Evolutionary conservation across 2,797 vertebrate species (phyloP).

Genomic region (Melanotaenia maccullochi): DNA sequence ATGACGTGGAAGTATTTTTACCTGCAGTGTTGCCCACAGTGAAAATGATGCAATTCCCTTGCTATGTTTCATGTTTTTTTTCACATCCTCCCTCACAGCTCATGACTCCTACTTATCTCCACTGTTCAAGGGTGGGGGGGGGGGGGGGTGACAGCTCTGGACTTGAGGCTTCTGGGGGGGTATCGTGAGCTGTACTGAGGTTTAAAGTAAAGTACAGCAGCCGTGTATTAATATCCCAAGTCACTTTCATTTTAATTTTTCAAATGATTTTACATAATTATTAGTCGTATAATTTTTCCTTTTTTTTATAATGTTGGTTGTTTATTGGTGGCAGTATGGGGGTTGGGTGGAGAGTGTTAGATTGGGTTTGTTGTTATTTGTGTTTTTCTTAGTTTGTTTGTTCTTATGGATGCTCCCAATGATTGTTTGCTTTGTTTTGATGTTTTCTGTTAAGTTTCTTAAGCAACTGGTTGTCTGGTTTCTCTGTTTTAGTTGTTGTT

Average conservation of each 20-base stretch:
- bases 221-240: not conserved
- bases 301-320: not conserved
- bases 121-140: not conserved
- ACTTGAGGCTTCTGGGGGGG: not conserved
- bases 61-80: not conserved
- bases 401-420: not conserved
- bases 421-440: not conserved
- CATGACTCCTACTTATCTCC: not conserved
- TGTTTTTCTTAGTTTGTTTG: not conserved
- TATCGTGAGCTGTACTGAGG: not conserved
- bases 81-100: not conserved
- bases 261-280: not conserved
- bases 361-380: not conserved
- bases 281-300: too few species aligned
- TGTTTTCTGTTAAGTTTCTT: not conserved
- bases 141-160: not conserved
- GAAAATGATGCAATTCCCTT: constrained; percentile 8
- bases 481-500: too few species aligned
- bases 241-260: not conserved
- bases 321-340: not conserved
- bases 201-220: constrained; percentile 19
- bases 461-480: too few species aligned
- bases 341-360: not conserved
- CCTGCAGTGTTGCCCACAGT: constrained; percentile 11
- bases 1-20: constrained; percentile 7